Conservation (phyloP, 2,888 invertebrate genomes). For the Cancer borealis region DNA sequence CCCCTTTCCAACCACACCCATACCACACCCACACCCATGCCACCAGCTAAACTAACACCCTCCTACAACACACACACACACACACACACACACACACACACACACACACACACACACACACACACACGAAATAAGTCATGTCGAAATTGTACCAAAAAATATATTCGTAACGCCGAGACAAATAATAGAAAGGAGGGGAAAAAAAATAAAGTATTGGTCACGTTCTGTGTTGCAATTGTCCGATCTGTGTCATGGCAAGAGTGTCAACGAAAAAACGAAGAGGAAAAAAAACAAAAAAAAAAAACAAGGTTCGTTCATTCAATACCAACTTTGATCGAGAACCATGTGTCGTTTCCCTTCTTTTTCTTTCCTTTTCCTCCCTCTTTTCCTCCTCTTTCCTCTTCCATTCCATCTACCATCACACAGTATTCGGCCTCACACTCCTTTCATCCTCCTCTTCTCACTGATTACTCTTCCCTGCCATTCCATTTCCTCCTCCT, state of each 20-base stretch:
- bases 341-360: background rate
- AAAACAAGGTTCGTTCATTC: background rate
- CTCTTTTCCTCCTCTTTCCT: background rate
- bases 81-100: background rate
- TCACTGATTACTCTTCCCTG: constrained; percentile 29
- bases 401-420: background rate
- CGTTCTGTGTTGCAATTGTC: background rate
- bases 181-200: background rate
- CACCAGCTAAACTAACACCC: background rate
- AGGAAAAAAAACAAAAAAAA: background rate
- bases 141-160: background rate
- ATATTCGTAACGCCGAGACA: background rate
- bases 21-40: background rate
- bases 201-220: constrained; percentile 1
- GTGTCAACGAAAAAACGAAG: background rate
- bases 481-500: background rate
- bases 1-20: background rate
- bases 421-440: background rate
- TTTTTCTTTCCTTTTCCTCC: background rate
- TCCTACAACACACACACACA: background rate
- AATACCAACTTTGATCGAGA: background rate
- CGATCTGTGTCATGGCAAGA: background rate
- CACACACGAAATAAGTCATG: background rate
- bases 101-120: background rate
- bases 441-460: constrained; percentile 37